Conservation (phyloP, 2,113 vertebrate species). For the Halcyon senegalensis region DNA sequence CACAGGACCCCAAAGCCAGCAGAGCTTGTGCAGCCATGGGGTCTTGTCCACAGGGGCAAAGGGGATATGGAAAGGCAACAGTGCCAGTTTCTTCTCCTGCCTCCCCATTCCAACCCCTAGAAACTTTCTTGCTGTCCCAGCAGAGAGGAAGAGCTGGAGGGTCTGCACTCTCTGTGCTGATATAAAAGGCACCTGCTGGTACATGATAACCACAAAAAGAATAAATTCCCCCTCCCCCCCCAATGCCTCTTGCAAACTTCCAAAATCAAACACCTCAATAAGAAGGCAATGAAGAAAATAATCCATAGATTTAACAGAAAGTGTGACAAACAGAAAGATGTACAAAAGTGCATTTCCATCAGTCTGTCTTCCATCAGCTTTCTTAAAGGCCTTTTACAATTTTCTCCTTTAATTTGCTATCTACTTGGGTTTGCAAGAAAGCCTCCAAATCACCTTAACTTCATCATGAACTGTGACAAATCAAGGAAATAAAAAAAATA, state of each 20-base stretch:
- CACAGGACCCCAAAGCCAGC: not conserved
- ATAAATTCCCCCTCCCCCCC: not conserved
- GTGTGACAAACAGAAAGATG: not conserved
- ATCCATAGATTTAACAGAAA: not conserved
- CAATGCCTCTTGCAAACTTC: not conserved
- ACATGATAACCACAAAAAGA: not conserved
- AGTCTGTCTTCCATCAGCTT: not conserved
- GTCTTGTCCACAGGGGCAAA: not conserved
- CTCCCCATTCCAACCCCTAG: accelerated
- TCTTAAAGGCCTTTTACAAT: not conserved
- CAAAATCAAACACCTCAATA: not conserved
- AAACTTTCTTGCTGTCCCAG: not conserved
- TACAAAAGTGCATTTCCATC: not conserved
- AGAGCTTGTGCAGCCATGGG: not conserved
- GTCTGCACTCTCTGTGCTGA: not conserved
- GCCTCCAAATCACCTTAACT: not conserved
- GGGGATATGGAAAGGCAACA: not conserved
- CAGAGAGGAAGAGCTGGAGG: not conserved
- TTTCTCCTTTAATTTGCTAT: not conserved
- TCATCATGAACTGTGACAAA: not conserved
- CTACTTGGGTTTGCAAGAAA: not conserved
- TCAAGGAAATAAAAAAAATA: not conserved
- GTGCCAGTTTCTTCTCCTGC: not conserved
- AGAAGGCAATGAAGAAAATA: not conserved
- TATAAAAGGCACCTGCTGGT: not conserved